These are phyloP conservation scores for Charadrius vociferus DNA, from an alignment of 2,113 vertebrate genomes.

Conservation along the genomic window DNA sequence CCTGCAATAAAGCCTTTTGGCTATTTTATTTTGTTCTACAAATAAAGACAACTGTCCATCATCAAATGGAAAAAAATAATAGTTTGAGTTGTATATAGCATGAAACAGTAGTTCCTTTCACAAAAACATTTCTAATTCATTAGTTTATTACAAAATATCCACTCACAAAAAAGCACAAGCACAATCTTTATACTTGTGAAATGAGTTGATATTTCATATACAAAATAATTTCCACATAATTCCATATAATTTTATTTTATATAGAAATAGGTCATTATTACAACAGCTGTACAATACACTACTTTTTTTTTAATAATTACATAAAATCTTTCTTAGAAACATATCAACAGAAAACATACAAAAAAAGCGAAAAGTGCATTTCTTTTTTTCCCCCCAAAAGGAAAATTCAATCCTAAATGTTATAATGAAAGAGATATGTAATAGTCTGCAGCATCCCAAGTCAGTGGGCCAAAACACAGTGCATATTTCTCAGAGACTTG, in stretches of 20 bases:
- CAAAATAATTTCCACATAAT: slow-evolving; percentile 84
- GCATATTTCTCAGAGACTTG: slow-evolving; percentile 49
- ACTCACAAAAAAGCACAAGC: slow-evolving; percentile 78
- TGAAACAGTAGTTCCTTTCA: slow-evolving; percentile 66
- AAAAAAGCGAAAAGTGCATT: slow-evolving; percentile 85
- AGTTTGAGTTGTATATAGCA: slow-evolving; percentile 54
- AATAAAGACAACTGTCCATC: slow-evolving; percentile 66
- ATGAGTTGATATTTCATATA: slow-evolving; percentile 80
- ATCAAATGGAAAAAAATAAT: slow-evolving; percentile 64
- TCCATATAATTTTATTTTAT: slow-evolving; percentile 83
- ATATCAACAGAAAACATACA: slow-evolving; percentile 83
- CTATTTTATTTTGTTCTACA: slow-evolving; percentile 68
- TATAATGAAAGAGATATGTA: slow-evolving; percentile 67
- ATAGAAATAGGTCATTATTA: slow-evolving; percentile 87
- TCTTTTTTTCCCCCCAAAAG: slow-evolving; percentile 56
- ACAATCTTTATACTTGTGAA: slow-evolving; percentile 76
- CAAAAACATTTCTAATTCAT: slow-evolving; percentile 74
- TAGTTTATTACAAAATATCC: slow-evolving; percentile 82
- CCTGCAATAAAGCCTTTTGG: slow-evolving; percentile 50
- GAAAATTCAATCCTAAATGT: slow-evolving; percentile 74
- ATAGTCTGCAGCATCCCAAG: slow-evolving; percentile 70
- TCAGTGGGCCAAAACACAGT: slow-evolving; percentile 60
- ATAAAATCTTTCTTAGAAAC: slow-evolving; percentile 86
- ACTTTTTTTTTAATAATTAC: slow-evolving; percentile 79
- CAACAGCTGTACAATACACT: slow-evolving; percentile 83